Base-by-base conservation (phyloP, 2,113 vertebrate genomes). In the Psammodynastes pulverulentus region DNA sequence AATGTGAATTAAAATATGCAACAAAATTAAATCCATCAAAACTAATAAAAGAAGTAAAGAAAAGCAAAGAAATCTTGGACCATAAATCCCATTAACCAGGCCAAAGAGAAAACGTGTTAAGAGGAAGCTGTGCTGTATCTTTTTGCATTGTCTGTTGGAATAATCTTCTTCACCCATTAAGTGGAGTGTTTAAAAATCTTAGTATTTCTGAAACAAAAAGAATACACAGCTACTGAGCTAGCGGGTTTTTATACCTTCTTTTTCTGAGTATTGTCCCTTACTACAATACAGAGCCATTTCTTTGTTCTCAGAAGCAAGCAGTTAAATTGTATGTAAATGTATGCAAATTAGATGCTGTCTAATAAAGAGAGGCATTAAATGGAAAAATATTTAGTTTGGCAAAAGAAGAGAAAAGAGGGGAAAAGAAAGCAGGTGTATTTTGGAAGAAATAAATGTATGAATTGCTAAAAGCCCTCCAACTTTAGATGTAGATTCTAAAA, bases 261-360 rank as follows among this genome's bases (percentile, higher is more conserved):
- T 97, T 97, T 97, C 97, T 95, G 96, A 95, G 95, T 97, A 98
- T 98, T 98, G 97, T 98, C 98, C 98, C 98, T 98, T 97, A 96
- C 96, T 97, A 97, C 96, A 98, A 98, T 97, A 96, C 97, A 95
- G 97, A 98, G 96, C 97, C 97, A 97, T 97, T 97, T 97, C 98
- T 98, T 98, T 98, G 98, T 98, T 98, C 98, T 98, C 97, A 96
- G 95, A 97, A 97, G 97, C 97, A 97, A 97, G 97, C 98, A 97
- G 97, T 98, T 98, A 98, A 98, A 98, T 98, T 98, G 98, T 98
- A 98, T 98, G 98, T 97, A 98, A 98, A 98, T 98, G 96, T 97
- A 98, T 98, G 98, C 97, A 98, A 98, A 98, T 98, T 96, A 98
- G 97, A 98, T 98, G 97, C 98, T 98, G 97, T 97, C 97, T 98